phyloP scores from a whole-genome alignment of 2,888 invertebrate genomes.

The Acronicta alni region DNA sequence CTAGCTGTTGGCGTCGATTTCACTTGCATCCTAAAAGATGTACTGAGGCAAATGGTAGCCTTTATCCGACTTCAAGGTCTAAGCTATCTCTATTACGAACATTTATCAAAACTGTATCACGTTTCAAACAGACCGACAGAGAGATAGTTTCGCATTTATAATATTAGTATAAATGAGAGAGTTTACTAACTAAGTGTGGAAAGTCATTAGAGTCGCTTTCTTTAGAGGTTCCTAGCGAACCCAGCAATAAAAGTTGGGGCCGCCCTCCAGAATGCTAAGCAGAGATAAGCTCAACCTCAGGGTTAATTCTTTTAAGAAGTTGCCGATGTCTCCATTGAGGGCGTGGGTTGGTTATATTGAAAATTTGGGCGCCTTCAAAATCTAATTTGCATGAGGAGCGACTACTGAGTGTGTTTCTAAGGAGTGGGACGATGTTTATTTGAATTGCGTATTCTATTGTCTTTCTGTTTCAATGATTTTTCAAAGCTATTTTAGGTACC shows the following conservation, averaged over 20 bases:
- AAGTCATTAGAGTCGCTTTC: conserved; percentile 34
- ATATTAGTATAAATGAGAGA: conserved; percentile 24
- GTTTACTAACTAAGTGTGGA: conserved; percentile 30
- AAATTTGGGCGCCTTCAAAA: conserved; percentile 61
- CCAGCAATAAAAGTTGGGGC: conserved; percentile 53
- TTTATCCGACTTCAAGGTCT: no score
- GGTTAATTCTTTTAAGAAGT: conserved; percentile 68
- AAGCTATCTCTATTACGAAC: no score
- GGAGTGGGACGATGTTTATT: conserved; percentile 32
- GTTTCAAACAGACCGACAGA: no score
- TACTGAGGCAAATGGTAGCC: no score
- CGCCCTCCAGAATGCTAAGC: conserved; percentile 27
- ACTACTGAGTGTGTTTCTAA: conserved; percentile 40
- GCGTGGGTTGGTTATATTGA: conserved; percentile 65
- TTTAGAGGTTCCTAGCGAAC: conserved; percentile 20
- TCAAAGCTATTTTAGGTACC: conserved; percentile 3
- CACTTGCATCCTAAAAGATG: no score
- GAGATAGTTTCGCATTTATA: no score
- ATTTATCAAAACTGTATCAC: no score
- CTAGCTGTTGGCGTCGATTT: no score
- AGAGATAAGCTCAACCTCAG: conserved; percentile 55
- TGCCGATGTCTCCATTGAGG: conserved; percentile 62
- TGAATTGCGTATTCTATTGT: conserved; percentile 31
- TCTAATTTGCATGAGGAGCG: conserved; percentile 67
- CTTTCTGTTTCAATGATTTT: conserved; percentile 35